Evolutionary conservation across 2,113 vertebrate genomes (phyloP).

Genomic region (Podiceps cristatus): DNA sequence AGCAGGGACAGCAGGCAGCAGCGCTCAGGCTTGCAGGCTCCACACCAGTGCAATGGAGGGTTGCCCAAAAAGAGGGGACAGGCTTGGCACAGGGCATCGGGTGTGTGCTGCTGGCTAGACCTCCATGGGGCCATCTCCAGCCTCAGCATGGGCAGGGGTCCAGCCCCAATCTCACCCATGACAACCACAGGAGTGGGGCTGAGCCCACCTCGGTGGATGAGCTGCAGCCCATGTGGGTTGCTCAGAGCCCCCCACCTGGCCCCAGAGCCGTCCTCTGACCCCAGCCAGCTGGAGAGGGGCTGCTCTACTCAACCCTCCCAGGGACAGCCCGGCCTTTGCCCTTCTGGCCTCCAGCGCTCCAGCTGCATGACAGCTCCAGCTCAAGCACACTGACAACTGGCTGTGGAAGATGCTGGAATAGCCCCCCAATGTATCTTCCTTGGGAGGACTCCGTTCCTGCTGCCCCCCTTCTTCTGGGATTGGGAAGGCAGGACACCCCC

Average conservation of each 20-base stretch:
- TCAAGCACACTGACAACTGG: accelerated
- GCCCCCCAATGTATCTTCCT: not conserved
- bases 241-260: accelerated
- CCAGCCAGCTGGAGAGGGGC: accelerated
- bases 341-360: not conserved
- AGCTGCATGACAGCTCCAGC: not conserved
- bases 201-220: too few relatives aligned
- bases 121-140: not conserved
- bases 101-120: accelerated
- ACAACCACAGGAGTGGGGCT: not conserved
- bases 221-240: not conserved
- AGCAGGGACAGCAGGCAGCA: too few relatives aligned
- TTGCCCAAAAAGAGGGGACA: not conserved
- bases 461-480: accelerated
- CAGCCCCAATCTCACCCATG: not conserved
- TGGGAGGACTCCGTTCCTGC: not conserved
- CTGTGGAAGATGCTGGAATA: not conserved
- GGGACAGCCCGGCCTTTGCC: not conserved
- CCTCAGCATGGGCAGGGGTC: accelerated
- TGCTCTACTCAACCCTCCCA: not conserved
- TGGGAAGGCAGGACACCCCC: not conserved
- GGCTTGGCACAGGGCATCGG: accelerated
- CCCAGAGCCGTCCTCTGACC: accelerated
- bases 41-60: accelerated
- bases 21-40: accelerated